Evolutionary conservation across 2,888 invertebrate species (phyloP).

Genomic region (Catocala sponsa): DNA sequence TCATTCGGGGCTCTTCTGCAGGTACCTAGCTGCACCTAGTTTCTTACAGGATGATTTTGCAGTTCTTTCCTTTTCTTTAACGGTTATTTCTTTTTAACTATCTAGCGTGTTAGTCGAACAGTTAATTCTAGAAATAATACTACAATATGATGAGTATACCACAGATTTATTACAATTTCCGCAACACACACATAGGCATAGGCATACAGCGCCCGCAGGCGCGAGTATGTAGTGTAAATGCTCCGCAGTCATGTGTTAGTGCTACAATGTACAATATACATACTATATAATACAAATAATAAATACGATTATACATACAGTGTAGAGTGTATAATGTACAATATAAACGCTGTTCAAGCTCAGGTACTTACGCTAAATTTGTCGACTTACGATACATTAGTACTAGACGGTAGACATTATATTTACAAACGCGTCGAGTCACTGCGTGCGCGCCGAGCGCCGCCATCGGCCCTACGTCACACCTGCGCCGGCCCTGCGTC

Average conservation of each 20-base stretch:
- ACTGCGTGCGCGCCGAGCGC: neutral
- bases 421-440: conserved; percentile 69
- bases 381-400: conserved; percentile 48
- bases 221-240: conserved; percentile 57
- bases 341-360: conserved; percentile 53
- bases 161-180: conserved; percentile 56
- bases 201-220: conserved; percentile 27
- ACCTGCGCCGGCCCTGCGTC: too few relatives aligned
- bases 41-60: too few relatives aligned
- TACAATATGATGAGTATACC: conserved; percentile 31
- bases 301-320: conserved; percentile 24
- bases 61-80: too few relatives aligned
- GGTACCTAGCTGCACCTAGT: too few relatives aligned
- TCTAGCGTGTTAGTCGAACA: neutral
- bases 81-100: too few relatives aligned
- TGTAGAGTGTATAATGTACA: conserved; percentile 35
- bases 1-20: too few relatives aligned
- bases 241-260: conserved; percentile 54
- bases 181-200: conserved; percentile 45
- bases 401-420: conserved; percentile 39
- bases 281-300: conserved; percentile 23
- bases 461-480: too few relatives aligned
- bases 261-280: conserved; percentile 48
- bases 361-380: conserved; percentile 72
- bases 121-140: conserved; percentile 42